phyloP scores from a whole-genome alignment of 2,888 invertebrate species.

The Xestia ashworthii region DNA sequence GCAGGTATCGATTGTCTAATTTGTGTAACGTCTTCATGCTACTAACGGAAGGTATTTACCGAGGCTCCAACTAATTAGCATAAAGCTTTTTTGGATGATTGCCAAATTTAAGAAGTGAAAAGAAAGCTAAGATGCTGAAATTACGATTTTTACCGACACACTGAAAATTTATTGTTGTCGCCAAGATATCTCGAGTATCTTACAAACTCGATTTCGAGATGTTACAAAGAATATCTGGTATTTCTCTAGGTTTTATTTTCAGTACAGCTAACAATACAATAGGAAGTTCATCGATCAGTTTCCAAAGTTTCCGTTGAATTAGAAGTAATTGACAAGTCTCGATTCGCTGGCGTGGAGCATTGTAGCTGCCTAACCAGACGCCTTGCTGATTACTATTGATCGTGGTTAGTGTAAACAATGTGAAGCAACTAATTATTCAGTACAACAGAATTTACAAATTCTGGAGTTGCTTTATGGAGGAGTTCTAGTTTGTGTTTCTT shows the following conservation, averaged over 20 bases:
- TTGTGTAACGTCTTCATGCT: constrained; percentile 38
- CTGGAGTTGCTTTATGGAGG: background rate
- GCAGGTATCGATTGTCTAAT: constrained; percentile 35
- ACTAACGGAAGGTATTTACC: constrained; percentile 25
- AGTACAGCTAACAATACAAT: constrained; percentile 7
- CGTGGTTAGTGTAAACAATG: constrained; percentile 26
- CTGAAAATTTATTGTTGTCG: constrained; percentile 42
- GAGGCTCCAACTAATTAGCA: constrained; percentile 74
- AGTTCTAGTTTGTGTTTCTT: background rate
- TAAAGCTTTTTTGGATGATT: constrained; percentile 77
- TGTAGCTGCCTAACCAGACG: constrained; percentile 10
- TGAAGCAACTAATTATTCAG: constrained; percentile 25
- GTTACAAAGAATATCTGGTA: constrained; percentile 5
- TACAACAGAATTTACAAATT: constrained; percentile 16
- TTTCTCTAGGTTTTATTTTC: constrained; percentile 9
- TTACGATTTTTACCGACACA: constrained; percentile 47
- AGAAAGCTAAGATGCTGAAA: constrained; percentile 33
- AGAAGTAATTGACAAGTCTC: constrained; percentile 44
- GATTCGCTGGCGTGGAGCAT: constrained; percentile 13
- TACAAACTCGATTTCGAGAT: constrained; percentile 30
- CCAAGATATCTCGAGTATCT: constrained; percentile 11
- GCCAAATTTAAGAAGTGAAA: constrained; percentile 74
- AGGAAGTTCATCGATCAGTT: constrained; percentile 37
- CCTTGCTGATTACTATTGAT: constrained; percentile 50
- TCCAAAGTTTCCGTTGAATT: constrained; percentile 37